Evolutionary conservation across 2,797 vertebrate genomes (phyloP), one percentile per base, ranked within the genome.

Genomic region (Rhabdomys pumilio): DNA sequence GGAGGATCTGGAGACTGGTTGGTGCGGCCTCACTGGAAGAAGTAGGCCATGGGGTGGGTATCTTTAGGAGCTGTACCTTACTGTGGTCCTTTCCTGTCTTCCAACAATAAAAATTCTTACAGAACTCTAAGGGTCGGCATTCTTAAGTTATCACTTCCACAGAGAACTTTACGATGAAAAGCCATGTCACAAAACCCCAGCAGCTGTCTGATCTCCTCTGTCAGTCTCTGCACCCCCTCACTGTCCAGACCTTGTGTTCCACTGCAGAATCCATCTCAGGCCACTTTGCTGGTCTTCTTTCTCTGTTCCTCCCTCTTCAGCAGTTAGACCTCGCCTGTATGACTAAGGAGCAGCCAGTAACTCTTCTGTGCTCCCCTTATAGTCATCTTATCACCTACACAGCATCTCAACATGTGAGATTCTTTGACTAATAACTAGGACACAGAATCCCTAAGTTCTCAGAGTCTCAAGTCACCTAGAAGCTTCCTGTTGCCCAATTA

Each of bases 101-200:
- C 12, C 50, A 29, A 11, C n/a, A 3, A 26, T 26, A 47, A 31
- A 31, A 12, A 14, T 0, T 0, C 3, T 26, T 14, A 0, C 4
- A 79, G 38, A 63, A 67, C 50, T 6, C 53, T 26, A 50, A 3
- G 9, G 38, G 34, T 47, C 69, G n/a, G 9, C 29, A 17, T 57
- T 7, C 6, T 10, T 53, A 29, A 47, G 13, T 1, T 34, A 26
- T 0, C 1, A 38, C 17, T 7, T 69, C 20, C 13, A 26, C 38
- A 67, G 22, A 34, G 1, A 11, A 26, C 6, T 26, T 80, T 3
- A 4, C 72, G 17, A 65, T 47, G 9, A 24, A 31, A 17, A 59
- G 20, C 7, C 8, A 20, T 14, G n/a, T 65, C 63, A 19, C 14
- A 13, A 19, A 77, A 4, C 29, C 10, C n/a, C 41, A 57, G n/a